Percentiles rank a stretch among this genome's conserved stretches.
Conservation (phyloP, 2,888 invertebrate species). For the Lasioglossum vierecki region DNA sequence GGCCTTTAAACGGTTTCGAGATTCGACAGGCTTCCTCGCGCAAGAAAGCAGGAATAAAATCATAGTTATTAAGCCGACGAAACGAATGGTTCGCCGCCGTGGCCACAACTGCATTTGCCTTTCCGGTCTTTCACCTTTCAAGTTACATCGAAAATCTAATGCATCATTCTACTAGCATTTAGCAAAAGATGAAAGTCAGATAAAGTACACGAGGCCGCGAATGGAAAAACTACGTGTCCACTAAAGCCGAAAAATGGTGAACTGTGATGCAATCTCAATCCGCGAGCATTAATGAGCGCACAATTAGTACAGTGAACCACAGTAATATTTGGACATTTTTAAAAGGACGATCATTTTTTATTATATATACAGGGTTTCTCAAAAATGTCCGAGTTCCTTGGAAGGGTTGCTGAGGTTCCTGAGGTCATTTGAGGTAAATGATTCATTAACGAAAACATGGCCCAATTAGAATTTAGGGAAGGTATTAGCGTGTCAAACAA, state of each 20-base stretch:
- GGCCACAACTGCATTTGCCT: constrained; percentile 7
- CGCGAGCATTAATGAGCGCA: background rate
- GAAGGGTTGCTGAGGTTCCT: too few species aligned
- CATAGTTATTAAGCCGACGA: constrained; percentile 4
- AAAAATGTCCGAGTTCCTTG: too few species aligned
- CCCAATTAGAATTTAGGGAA: too few species aligned
- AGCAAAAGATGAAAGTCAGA: background rate
- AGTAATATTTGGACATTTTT: too few species aligned
- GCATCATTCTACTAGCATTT: constrained; percentile 6
- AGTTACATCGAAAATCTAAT: constrained; percentile 11
- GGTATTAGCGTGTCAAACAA: too few species aligned
- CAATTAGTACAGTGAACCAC: background rate
- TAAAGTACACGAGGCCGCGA: background rate
- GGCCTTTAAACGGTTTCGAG: constrained; percentile 5
- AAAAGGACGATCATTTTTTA: too few species aligned
- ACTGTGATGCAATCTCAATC: background rate
- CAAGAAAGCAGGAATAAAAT: constrained; percentile 3
- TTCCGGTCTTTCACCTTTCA: constrained; percentile 12
- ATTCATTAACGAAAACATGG: too few species aligned
- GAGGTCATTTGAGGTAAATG: too few species aligned
- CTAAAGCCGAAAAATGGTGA: background rate
- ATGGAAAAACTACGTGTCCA: background rate
- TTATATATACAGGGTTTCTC: too few species aligned
- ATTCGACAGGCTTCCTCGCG: background rate
- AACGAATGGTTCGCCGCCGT: background rate